Percentiles rank a stretch among this genome's conserved stretches.
Evolutionary conservation across 1,140 invertebrate genomes (phyloP).

Genomic region (Oryzaephilus surinamensis): DNA sequence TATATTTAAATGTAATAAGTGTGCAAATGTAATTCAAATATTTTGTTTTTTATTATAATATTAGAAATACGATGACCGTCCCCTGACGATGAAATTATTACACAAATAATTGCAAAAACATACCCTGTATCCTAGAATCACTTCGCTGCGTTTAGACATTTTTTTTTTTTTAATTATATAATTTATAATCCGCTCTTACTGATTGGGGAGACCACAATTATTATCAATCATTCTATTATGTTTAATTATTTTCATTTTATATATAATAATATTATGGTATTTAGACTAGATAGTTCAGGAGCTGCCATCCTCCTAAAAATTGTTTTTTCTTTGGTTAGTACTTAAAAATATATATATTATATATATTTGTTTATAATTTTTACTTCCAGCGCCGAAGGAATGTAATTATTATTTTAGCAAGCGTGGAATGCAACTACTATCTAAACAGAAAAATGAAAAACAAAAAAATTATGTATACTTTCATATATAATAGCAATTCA

Average conservation of each 20-base stretch:
- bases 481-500: neutral
- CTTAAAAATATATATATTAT: constrained; percentile 15
- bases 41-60: constrained; percentile 12
- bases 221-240: neutral
- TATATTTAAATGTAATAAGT: no score
- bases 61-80: constrained; percentile 29
- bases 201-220: constrained; percentile 26
- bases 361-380: no score
- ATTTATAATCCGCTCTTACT: constrained; percentile 28
- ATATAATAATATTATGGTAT: constrained; percentile 4
- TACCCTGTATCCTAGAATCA: constrained; percentile 62
- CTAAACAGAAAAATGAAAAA: constrained; percentile 14
- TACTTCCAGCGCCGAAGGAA: constrained; percentile 26
- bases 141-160: constrained; percentile 46
- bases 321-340: constrained; percentile 20
- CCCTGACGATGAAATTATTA: constrained; percentile 44
- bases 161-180: constrained; percentile 30
- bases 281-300: constrained; percentile 11
- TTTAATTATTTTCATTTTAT: no score
- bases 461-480: constrained; percentile 3
- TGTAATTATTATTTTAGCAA: constrained; percentile 27
- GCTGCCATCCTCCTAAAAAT: constrained; percentile 15
- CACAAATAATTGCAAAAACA: constrained; percentile 59
- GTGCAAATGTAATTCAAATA: no score
- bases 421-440: constrained; percentile 28